Base-by-base conservation (phyloP, 2,113 vertebrate species). In the Vanacampus margaritifer region DNA sequence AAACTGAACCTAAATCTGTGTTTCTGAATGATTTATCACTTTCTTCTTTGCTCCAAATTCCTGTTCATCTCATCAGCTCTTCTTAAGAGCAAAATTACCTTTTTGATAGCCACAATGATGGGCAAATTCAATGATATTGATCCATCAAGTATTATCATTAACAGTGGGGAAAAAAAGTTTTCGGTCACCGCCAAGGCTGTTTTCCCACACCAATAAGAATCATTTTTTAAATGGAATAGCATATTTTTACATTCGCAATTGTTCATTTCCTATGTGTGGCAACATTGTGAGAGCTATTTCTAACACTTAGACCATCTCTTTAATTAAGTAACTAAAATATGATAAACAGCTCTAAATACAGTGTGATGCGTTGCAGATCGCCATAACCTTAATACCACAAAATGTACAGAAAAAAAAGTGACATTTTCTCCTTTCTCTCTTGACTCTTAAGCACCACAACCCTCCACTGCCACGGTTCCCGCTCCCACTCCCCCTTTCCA, bases 401-500 rank as follows among this genome's bases (percentile, higher is more conserved):
- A 53, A 13, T 13, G 51, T 51, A n/a, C 21, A 3, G 48, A 23
- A n/a, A n/a, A 21, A n/a, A 50, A 50, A 7, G 8, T 2, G n/a
- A 2, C 19, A 51, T 54, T 8, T 32, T 32, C 6, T 28, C 14
- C 32, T 32, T 19, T 26, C 51, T 26, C 3, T 54, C 24, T 54
- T 32, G 54, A 32, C 16, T 57, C 54, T 32, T 14, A 56, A 56
- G 4, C 6, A 67, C 19, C 67, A 64, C 6, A 54, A 70, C 51
- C 58, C 21, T 16, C 67, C 39, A 60, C 17, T 36, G 35, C 57
- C 36, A 5, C 35, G 3, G 65, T 68, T 74, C 57, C 32, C n/a
- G 6, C 45, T 69, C 61, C 73, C 65, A 48, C 67, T 24, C 17
- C 35, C 45, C 45, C 1, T 56, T 73, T 74, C 60, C 57, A 41